Conservation (phyloP, 2,888 invertebrate species). For the Agriotes lineatus region DNA sequence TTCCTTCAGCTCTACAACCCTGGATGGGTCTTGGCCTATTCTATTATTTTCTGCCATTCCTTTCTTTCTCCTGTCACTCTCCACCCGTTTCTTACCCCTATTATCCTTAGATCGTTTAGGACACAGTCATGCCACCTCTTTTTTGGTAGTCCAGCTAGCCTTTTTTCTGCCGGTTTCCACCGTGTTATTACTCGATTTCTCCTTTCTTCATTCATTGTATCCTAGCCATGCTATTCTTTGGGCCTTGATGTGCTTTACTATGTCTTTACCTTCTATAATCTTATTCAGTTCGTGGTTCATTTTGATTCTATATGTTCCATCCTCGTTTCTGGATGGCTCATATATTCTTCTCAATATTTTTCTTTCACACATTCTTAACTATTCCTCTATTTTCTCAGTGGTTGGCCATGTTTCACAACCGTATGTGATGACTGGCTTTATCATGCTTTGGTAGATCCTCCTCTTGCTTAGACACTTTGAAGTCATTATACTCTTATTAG, state of each 20-base stretch:
- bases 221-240: not conserved
- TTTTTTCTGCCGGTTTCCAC: not conserved
- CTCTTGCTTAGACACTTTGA: not conserved
- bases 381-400: not conserved
- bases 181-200: not conserved
- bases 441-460: not conserved
- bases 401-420: not conserved
- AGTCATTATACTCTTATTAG: not conserved
- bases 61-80: too few species aligned
- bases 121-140: too few species aligned
- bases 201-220: not conserved
- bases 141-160: not conserved
- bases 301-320: not conserved
- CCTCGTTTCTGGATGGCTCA: not conserved
- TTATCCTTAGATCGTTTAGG: too few species aligned
- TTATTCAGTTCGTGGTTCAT: not conserved
- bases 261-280: not conserved
- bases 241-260: not conserved
- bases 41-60: too few species aligned
- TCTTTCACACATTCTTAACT: not conserved
- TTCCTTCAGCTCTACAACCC: too few species aligned
- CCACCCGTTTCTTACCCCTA: too few species aligned
- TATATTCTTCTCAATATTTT: not conserved
- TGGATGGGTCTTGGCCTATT: too few species aligned
- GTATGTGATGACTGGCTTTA: not conserved